phyloP scores from a whole-genome alignment of 2,797 vertebrate species.

The Acropternis orthonyx region DNA sequence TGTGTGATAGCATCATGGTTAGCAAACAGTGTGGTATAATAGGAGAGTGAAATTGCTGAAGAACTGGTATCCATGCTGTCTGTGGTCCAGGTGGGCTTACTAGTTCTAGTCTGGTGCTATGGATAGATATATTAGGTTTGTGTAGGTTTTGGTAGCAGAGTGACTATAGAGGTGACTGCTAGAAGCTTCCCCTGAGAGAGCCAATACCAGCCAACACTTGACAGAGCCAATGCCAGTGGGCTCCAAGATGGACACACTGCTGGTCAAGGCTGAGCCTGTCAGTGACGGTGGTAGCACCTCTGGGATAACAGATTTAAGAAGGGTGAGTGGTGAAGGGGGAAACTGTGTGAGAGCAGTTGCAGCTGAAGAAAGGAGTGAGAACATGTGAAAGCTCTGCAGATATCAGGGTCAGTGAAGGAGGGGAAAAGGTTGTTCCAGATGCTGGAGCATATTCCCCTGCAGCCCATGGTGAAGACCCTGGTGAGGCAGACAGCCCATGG shows the following conservation, averaged over 20 bases:
- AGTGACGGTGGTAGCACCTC: accelerated
- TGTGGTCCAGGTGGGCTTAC: accelerated
- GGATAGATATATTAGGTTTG: neutral
- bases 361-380: neutral
- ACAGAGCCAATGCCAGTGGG: neutral
- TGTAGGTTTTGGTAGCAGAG: neutral
- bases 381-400: neutral
- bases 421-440: neutral
- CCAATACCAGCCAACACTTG: neutral
- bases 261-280: neutral
- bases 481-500: neutral
- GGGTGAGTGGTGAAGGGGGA: neutral
- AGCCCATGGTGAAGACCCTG: neutral
- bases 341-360: neutral
- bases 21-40: neutral
- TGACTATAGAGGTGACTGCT: neutral
- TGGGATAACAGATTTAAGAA: neutral
- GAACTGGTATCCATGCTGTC: neutral
- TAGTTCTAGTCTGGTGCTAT: neutral
- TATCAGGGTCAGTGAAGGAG: neutral
- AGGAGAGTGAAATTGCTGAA: neutral
- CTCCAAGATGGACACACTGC: neutral
- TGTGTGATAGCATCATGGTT: neutral
- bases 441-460: neutral
- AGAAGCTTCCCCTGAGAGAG: neutral